Conservation (phyloP, 2,113 vertebrate species). For the Chloropsis hardwickii region DNA sequence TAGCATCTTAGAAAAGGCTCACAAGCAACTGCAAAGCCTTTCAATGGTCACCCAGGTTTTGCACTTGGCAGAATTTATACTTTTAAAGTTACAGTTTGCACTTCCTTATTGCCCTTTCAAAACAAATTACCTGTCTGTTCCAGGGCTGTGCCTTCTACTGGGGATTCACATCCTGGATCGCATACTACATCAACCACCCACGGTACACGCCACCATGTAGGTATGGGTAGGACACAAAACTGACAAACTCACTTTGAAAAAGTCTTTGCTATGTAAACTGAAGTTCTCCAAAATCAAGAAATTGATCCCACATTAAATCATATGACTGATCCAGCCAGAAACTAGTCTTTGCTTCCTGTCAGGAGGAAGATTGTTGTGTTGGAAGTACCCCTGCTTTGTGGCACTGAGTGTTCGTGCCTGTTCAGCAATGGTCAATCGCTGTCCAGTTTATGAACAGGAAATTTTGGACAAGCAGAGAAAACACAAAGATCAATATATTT, state of each 20-base stretch:
- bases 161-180: constrained; percentile 77
- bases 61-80: background rate
- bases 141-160: constrained; percentile 80
- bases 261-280: background rate
- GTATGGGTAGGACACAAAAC: constrained; percentile 16
- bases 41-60: background rate
- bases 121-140: background rate
- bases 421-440: rapidly evolving
- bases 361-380: background rate
- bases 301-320: background rate
- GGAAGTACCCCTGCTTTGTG: background rate
- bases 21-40: background rate
- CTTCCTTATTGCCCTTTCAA: background rate
- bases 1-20: background rate
- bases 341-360: background rate
- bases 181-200: constrained; percentile 83
- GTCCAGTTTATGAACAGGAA: background rate
- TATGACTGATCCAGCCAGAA: background rate
- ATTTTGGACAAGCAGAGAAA: background rate
- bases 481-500: background rate
- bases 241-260: background rate
- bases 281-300: background rate
- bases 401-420: rapidly evolving
- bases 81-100: background rate
- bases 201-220: constrained; percentile 77